Base-by-base conservation (phyloP, 2,113 vertebrate species). In the Boulengeromyrus knoepffleri region DNA sequence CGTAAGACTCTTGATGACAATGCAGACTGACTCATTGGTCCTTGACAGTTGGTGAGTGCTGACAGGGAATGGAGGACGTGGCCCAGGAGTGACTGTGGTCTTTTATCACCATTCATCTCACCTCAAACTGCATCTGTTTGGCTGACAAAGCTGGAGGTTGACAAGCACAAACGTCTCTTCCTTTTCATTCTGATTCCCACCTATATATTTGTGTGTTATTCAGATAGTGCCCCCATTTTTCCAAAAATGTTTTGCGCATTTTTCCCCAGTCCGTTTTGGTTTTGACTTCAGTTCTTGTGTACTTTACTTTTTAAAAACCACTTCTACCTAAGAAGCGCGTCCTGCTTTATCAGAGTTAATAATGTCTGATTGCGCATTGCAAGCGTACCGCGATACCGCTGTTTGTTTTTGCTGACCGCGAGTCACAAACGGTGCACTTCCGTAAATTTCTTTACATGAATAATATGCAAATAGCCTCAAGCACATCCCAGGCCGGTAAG, bases 391-490 rank as follows among this genome's bases (percentile, higher is more conserved):
- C 2, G 24, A 85, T 50, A 49, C 85, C 27, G 13, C 85, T 12
- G 27, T 62, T 58, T 45, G 21, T 9, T 88, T 31, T 88, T 62
- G 87, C 10, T 7, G 39, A 62, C 52, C 53, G 42, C 36, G 42
- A 62, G 31, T 42, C 53, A 62, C 15, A 45, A 58, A 88, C 39
- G 7, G 52, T 1, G 53, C 31, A 45, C 42, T 46, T 87, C n/a
- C 15, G 7, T 56, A 62, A 45, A 62, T 88, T 47, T 62, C 87
- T 66, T 88, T 88, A 66, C 87, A 66, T 66, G 56, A 87, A 62
- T 24, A 15, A 88, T 46, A 66, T 58, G 56, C 21, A 88, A 17
- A 66, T 88, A 17, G 53, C 27, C 87, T 66, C 15, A 66, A 88
- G 21, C 39, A 46, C 87, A 58, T 88, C 31, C 52, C 39, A 46